Conservation (phyloP, 2,113 vertebrate genomes). For the Pygoscelis adeliae region DNA sequence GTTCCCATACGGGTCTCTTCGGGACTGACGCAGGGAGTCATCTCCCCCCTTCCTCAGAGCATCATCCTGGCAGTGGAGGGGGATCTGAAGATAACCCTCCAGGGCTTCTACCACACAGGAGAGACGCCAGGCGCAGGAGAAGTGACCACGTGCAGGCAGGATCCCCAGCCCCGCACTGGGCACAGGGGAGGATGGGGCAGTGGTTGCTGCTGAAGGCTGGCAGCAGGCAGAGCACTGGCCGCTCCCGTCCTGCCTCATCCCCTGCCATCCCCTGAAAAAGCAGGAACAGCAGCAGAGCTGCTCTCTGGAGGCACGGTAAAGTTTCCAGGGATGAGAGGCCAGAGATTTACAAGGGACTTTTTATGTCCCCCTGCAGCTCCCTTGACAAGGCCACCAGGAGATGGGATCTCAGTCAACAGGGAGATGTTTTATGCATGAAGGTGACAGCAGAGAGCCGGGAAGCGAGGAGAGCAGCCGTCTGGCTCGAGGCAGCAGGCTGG, state of each 20-base stretch:
- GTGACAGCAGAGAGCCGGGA: neutral
- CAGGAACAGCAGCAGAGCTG: neutral
- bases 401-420: neutral
- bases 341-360: neutral
- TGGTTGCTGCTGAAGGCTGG: neutral
- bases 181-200: neutral
- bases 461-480: neutral
- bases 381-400: neutral
- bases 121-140: neutral
- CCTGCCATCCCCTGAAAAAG: neutral
- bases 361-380: neutral
- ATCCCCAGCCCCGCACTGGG: fast-evolving
- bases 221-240: neutral
- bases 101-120: neutral
- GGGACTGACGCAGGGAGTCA: fast-evolving
- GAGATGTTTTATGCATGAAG: neutral
- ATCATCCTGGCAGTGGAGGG: neutral
- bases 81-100: neutral
- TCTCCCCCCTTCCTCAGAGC: neutral
- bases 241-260: neutral
- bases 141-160: fast-evolving
- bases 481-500: neutral
- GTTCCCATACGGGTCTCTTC: fast-evolving
- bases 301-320: neutral
- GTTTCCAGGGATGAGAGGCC: neutral